Evolutionary conservation across 64 coral and sea anemone species (phyloP).

Genomic region (Montipora foliosa): DNA sequence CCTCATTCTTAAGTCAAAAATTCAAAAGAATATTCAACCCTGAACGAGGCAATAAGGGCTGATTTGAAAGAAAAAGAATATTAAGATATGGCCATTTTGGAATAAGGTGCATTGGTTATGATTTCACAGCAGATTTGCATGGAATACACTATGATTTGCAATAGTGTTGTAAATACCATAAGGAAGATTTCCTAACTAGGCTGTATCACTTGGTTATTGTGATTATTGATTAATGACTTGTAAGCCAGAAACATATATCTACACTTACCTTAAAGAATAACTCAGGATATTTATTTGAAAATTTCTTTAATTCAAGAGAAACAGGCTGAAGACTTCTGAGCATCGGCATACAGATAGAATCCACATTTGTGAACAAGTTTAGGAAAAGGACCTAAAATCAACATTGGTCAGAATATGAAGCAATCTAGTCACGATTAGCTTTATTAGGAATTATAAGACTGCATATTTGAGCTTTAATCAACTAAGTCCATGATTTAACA

Average conservation of each 20-base stretch:
- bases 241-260: not conserved
- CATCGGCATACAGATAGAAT: constrained; percentile 85
- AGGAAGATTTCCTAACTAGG: no score
- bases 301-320: constrained; percentile 82
- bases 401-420: not conserved
- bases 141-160: no score
- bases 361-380: constrained; percentile 86
- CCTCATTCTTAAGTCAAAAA: no score
- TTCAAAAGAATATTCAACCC: no score
- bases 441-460: not conserved
- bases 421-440: not conserved
- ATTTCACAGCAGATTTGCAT: no score
- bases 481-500: not conserved
- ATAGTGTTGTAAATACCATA: no score
- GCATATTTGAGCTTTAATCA: not conserved
- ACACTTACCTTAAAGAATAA: constrained; percentile 88
- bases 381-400: constrained; percentile 87
- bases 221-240: no score
- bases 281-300: constrained; percentile 88
- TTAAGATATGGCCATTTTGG: no score
- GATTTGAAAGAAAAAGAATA: no score
- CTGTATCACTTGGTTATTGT: no score
- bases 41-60: no score
- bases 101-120: no score
- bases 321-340: constrained; percentile 87